Percentiles rank a stretch among this genome's conserved stretches.
These are phyloP conservation scores for Periophthalmus magnuspinnatus DNA, from an alignment of 2,797 vertebrate genomes.

Conservation along the genomic window DNA sequence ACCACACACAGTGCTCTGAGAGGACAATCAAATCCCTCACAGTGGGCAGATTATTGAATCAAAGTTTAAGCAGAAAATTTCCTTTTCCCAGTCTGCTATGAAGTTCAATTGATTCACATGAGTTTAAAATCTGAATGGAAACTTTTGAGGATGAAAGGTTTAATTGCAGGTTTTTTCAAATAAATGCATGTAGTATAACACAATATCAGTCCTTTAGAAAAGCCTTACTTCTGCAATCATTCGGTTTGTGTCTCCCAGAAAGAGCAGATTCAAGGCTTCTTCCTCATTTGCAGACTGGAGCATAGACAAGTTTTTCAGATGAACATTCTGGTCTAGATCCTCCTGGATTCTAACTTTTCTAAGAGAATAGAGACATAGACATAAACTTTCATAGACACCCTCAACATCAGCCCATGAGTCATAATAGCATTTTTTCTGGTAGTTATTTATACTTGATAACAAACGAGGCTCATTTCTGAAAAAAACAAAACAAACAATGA, in stretches of 20 bases:
- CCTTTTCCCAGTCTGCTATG: conserved; percentile 16
- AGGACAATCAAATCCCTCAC: neutral
- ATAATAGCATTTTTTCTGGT: conserved; percentile 31
- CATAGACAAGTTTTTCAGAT: conserved; percentile 93
- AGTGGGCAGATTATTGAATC: conserved; percentile 16
- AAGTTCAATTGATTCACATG: neutral
- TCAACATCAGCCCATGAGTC: conserved; percentile 48
- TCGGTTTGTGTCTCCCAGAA: conserved; percentile 96
- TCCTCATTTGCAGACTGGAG: conserved; percentile 89
- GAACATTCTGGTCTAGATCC: conserved; percentile 93
- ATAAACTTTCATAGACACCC: neutral
- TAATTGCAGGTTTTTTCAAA: conserved; percentile 1
- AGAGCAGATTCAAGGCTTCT: conserved; percentile 93
- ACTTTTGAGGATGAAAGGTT: neutral
- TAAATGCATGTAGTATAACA: no score
- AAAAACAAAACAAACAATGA: conserved; percentile 50
- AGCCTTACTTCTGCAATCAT: conserved; percentile 93
- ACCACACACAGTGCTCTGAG: conserved; percentile 57
- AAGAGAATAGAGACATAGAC: conserved; percentile 8
- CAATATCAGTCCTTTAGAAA: neutral
- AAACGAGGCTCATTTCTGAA: conserved; percentile 37
- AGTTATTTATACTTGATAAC: conserved; percentile 47
- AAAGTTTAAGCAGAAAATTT: conserved; percentile 21
- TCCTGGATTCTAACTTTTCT: conserved; percentile 93
- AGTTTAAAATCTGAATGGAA: neutral